Base-by-base conservation (phyloP, 1,140 invertebrate genomes). In the Scaptodrosophila lebanonensis region DNA sequence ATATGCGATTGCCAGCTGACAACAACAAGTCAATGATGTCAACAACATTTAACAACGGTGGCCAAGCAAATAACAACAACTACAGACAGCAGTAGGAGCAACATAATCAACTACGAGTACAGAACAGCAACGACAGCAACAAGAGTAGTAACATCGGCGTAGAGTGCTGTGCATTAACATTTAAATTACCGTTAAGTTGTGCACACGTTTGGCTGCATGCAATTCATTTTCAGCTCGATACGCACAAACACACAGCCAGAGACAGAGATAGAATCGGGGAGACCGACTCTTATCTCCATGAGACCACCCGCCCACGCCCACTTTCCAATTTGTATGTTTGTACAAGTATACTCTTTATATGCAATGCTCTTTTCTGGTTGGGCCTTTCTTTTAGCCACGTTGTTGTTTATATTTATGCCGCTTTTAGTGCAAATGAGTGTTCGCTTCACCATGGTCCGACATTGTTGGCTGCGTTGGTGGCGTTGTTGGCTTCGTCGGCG, bases 371-470 rank as follows among this genome's bases (percentile, higher is more conserved):
- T 40, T 58, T 52, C 30, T 15, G 36, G 32, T 48, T 38, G 42
- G 50, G 33, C 29, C 25, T 47, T 59, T 60, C 59, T 49, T 35
- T 66, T 66, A 30, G 35, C 45, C 35, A 18, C 25, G 50, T 32
- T 33, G 51, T 40, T 49, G 71, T 65, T 66, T 76, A 68, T 76
- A 70, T 76, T 76, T 76, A 76, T 76, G 71, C 71, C 61, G 71
- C 71, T 76, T 76, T 76, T 70, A 76, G 71, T 62, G 62, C 36
- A 66, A 76, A 75, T 75, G 66, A 69, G 71, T 64, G 59, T 57
- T 50, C 47, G 66, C 43, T 45, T 65, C 30, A 58, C 60, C 65
- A 69, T 47, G 52, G 71, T 57, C 70, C 65, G 71, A 75, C 71
- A 65, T 75, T 73, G 64, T 68, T 59, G 70, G 17, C 12, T 17